Percentiles rank a stretch among this genome's conserved stretches.
Conservation (phyloP, 2,888 invertebrate species). For the Bombylius discolor region DNA sequence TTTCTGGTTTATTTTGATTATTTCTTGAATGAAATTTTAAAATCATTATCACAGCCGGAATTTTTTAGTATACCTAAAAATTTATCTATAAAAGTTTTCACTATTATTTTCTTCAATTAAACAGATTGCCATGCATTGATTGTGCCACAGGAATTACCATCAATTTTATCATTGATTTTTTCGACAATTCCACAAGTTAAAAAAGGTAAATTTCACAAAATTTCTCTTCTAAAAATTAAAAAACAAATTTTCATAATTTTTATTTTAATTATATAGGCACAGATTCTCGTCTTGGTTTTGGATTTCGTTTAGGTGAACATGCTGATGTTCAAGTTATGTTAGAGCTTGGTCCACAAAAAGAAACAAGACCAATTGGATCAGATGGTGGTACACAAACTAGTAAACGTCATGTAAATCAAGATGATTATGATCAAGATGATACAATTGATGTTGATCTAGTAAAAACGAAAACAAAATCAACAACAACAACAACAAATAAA, state of each 20-base stretch:
- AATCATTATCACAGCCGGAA: too few species aligned
- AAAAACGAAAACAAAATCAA: slow-evolving; percentile 14
- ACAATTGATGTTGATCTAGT: not conserved
- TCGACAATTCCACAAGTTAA: slow-evolving; percentile 74
- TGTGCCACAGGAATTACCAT: slow-evolving; percentile 68
- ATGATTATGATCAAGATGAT: slow-evolving; percentile 17
- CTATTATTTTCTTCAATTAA: too few species aligned
- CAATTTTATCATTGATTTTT: slow-evolving; percentile 63
- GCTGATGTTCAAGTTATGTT: slow-evolving; percentile 67
- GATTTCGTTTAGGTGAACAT: slow-evolving; percentile 66
- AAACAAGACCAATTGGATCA: slow-evolving; percentile 54
- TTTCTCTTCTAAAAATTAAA: not conserved
- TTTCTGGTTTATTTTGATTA: too few species aligned
- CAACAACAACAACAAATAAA: slow-evolving; percentile 29
- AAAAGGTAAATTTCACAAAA: slow-evolving; percentile 46
- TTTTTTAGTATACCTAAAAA: too few species aligned
- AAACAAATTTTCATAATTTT: too few species aligned
- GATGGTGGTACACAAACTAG: slow-evolving; percentile 23
- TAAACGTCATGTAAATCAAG: slow-evolving; percentile 28
- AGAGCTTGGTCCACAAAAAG: slow-evolving; percentile 65
- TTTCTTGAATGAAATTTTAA: too few species aligned
- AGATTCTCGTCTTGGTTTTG: slow-evolving; percentile 65
- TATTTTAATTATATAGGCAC: slow-evolving; percentile 44
- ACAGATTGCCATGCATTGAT: slow-evolving; percentile 46
- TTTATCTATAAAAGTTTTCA: too few species aligned